Base-by-base conservation (phyloP, 2,888 invertebrate genomes). In the Pyrrhosoma nymphula region DNA sequence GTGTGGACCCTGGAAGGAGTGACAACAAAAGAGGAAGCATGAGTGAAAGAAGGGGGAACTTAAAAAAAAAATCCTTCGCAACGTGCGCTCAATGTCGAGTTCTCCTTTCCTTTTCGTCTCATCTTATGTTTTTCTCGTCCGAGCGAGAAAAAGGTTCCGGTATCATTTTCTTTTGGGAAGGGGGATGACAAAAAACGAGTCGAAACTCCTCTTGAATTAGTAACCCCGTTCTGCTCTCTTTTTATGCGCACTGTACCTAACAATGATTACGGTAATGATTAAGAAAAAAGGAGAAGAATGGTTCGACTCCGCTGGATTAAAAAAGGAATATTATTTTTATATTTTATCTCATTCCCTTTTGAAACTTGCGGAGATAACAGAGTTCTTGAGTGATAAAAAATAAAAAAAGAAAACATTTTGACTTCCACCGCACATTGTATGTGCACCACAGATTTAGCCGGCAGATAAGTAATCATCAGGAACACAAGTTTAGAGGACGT, bases 161-260 rank as follows among this genome's bases (percentile, higher is more conserved):
- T 30, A 30, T 82, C 82, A 82, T 82, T 82, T 35, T 35, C 82
- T 69, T 35, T 35, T 14, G 82, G 8, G 14, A 82, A 82, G 82
- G 35, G n/a, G n/a, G 35, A 35, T 14, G 35, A 69, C 12, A 69
- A 69, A n/a, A 82, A 82, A 82, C 30, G 82, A 82, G 35, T 14
- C 18, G 82, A 35, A 82, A 82, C 30, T 82, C 82, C 69, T n/a
- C 69, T n/a, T 26, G 30, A 82, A 35, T 82, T 82, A 35, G 82
- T 82, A 82, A 82, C 82, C 82, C 82, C 35, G 82, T 35, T 35
- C 30, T n/a, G 82, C 14, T 82, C n/a, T 82, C 82, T 82, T 82
- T 82, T 35, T 82, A 35, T 35, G 14, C 35, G 82, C 35, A 35
- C 35, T 14, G n/a, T 14, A 47, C 47, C 47, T 47, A 12, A 69